Base-by-base conservation (phyloP, 2,888 invertebrate species). In the Eupithecia insigniata region DNA sequence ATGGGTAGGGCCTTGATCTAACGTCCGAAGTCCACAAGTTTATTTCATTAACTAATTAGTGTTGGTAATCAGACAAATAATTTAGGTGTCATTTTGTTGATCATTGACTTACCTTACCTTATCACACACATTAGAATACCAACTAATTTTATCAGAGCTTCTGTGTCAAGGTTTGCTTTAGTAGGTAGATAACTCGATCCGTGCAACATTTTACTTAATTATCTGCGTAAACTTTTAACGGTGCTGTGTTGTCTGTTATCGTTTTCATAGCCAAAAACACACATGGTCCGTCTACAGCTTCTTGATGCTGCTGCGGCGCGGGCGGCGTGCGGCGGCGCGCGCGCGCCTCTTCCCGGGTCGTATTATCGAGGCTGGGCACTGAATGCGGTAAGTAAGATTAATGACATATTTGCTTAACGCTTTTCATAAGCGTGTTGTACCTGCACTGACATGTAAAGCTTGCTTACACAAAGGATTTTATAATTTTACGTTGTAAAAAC, bases 101-200 rank as follows among this genome's bases (percentile, higher is more conserved):
- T 73, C 68, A 70, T 70, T 60, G 46, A 66, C 70, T 73, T 66
- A 71, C 61, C 61, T 65, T 1, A 39, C 4, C 14, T 43, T 2
- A n/a, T 51, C 55, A 39, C 60, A 7, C 30, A 60, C 22, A 39
- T 6, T 16, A 51, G n/a, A 22, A 51, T 34, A 65, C 65, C 18
- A 30, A 28, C 55, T 39, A 66, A 39, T 72, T 72, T 76, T 69
- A 80, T 81, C 78, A 79, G 79, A 80, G 78, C 76, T 81, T 79
- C 74, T 81, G 73, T 82, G 85, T 84, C 85, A 85, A 84, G 84
- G 85, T 71, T n/a, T 74, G 46, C n/a, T n/a, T n/a, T 10, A n/a
- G 8, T n/a, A n/a, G 46, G 46, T 46, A 46, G 46, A 46, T n/a
- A 7, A 46, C 7, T 46, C n/a, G 8, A 46, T n/a, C 0, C 18